phyloP scores from a whole-genome alignment of 2,797 vertebrate genomes.

The Avahi laniger region DNA sequence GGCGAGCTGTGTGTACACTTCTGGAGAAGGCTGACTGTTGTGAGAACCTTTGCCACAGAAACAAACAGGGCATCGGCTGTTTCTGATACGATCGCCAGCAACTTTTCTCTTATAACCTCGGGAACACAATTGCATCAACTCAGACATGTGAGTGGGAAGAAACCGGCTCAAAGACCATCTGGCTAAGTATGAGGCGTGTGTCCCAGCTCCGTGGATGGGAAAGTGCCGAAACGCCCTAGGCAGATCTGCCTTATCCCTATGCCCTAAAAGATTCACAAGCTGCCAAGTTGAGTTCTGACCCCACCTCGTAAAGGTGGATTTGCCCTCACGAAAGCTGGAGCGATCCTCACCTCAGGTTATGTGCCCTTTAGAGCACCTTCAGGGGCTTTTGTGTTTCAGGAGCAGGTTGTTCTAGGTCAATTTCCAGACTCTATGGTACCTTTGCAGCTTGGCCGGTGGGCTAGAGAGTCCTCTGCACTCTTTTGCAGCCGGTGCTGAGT shows the following conservation, averaged over 20 bases:
- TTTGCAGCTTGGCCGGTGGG: too few species aligned
- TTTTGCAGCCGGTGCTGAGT: too few species aligned
- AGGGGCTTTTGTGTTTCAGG: neutral
- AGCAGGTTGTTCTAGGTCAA: neutral
- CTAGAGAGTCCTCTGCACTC: too few species aligned
- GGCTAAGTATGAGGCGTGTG: neutral
- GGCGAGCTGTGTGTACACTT: neutral
- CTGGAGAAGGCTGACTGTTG: neutral
- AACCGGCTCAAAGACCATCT: neutral
- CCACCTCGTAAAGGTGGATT: neutral
- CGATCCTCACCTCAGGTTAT: neutral
- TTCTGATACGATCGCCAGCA: neutral
- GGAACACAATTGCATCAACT: constrained; percentile 64
- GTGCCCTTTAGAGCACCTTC: neutral
- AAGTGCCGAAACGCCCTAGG: neutral
- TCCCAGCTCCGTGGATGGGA: neutral
- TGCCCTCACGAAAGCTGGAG: neutral
- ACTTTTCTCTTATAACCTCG: constrained; percentile 72
- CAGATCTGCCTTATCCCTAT: neutral
- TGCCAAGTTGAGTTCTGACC: neutral
- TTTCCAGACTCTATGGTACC: too few species aligned
- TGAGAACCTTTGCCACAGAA: constrained; percentile 68
- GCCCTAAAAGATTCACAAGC: neutral
- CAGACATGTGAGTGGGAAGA: constrained; percentile 33
- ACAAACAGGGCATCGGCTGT: constrained; percentile 10